Evolutionary conservation across 2,113 vertebrate species (phyloP), one percentile per base, ranked within the genome.

Genomic region (Lichenostomus cassidix): DNA sequence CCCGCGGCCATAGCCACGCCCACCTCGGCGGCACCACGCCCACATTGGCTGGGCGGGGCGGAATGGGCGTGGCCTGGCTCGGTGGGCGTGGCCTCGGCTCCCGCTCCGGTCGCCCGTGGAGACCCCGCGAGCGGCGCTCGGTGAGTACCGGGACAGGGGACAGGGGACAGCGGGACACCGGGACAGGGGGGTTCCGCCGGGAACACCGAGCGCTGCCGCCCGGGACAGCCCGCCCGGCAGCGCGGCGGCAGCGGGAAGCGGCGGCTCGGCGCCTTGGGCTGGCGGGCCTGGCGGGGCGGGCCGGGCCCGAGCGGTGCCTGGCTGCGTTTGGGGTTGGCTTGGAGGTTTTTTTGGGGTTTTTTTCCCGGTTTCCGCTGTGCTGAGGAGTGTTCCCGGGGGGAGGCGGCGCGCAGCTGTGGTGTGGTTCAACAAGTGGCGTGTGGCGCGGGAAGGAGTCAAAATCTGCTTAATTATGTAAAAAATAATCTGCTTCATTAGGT

Each of bases 51-150:
- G 46, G 69, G 69, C 60, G 82, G 7, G 0, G 2, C 3, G 2
- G 6, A 37, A 37, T 25, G 25, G 25, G 63, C 41, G 31, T 0
- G 58, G 15, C 6, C 5, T 8, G 0, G 10, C 35, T 41, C 22
- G 5, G 12, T 35, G 63, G 90, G 90, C 76, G 83, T 8, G 58
- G 92, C 60, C 2, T 33, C 78, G 8, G 29, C 74, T 37, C 88
- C 74, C 96, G 64, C 74, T 94, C 82, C 94, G 74, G 94, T 95
- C 96, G 81, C 96, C 95, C 87, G 67, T 96, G 90, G 97, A 97
- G 95, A 95, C 95, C 67, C 81, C 59, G 69, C 83, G 83, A 65
- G 91, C 79, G 85, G 69, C 56, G 58, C 65, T 86, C 50, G 83
- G 74, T 81, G 79, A 94, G 90, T 93, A 3, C 42, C 49, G 92